phyloP scores from a whole-genome alignment of 2,113 vertebrate genomes.

The Camelus dromedarius region DNA sequence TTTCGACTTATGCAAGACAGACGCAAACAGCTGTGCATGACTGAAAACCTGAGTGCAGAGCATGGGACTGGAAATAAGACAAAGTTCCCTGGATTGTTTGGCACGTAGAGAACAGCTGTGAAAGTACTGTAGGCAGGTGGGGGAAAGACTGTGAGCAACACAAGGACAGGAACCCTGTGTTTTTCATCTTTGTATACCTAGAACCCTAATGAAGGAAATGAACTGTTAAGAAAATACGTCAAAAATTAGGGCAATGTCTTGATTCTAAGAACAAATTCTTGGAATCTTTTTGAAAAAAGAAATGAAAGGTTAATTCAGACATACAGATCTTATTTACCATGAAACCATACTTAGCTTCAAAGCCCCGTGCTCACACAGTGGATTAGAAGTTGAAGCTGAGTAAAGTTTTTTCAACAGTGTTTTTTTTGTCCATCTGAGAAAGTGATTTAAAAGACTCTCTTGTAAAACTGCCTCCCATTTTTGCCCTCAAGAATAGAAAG shows the following conservation, averaged over 20 bases:
- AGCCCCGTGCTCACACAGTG: neutral
- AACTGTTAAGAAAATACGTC: conserved; percentile 31
- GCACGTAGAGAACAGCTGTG: neutral
- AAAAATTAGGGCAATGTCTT: conserved; percentile 13
- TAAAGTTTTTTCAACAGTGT: neutral
- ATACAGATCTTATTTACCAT: neutral
- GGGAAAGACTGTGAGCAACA: neutral
- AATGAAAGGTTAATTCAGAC: conserved; percentile 26
- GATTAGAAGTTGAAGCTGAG: conserved; percentile 13
- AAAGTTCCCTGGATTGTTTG: neutral
- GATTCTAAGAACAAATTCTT: conserved; percentile 37
- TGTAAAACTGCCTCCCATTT: neutral
- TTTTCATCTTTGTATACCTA: neutral
- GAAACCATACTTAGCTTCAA: conserved; percentile 2
- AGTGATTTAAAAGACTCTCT: conserved; percentile 40
- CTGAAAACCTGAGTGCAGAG: neutral
- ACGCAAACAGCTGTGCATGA: neutral
- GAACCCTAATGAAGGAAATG: neutral
- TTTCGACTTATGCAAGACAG: neutral
- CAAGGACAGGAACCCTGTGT: neutral
- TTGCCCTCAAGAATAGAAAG: conserved; percentile 6
- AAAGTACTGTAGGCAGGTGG: neutral
- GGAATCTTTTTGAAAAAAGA: neutral
- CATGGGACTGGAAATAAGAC: neutral
- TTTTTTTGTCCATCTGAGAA: conserved; percentile 21